Evolutionary conservation across 2,888 invertebrate genomes (phyloP).

Genomic region (Drosophila subquinaria): DNA sequence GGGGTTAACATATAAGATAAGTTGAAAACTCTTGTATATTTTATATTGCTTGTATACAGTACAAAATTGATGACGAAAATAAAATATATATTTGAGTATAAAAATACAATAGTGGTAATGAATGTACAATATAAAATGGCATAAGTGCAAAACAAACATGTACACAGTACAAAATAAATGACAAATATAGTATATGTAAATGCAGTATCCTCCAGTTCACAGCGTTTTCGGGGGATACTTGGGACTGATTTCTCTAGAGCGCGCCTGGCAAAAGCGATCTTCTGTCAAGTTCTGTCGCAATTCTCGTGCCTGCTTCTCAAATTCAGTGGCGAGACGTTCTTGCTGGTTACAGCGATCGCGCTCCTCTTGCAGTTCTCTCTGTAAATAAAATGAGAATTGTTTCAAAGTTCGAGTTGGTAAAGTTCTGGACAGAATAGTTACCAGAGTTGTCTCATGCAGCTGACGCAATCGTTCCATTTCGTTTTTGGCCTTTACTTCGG

Average conservation of each 20-base stretch:
- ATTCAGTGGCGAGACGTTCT: slow-evolving; percentile 80
- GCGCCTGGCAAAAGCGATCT: slow-evolving; percentile 83
- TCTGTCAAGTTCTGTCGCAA: slow-evolving; percentile 83
- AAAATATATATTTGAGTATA: slow-evolving; percentile 11
- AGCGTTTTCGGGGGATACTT: slow-evolving; percentile 56
- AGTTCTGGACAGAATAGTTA: slow-evolving; percentile 33
- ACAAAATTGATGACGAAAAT: background rate
- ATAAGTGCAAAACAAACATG: slow-evolving; percentile 16
- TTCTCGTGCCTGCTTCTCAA: slow-evolving; percentile 82
- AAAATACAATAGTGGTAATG: background rate
- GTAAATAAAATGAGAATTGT: slow-evolving; percentile 3
- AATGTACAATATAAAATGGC: background rate
- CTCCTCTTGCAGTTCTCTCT: slow-evolving; percentile 81
- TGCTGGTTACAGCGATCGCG: slow-evolving; percentile 75
- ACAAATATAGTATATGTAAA: background rate
- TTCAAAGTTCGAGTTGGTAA: background rate
- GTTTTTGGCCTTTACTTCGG: slow-evolving; percentile 74
- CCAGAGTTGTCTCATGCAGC: slow-evolving; percentile 78
- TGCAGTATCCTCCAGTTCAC: slow-evolving; percentile 13
- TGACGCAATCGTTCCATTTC: slow-evolving; percentile 80
- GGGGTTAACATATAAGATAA: background rate
- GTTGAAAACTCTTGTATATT: background rate
- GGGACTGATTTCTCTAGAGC: slow-evolving; percentile 72
- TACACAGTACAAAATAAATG: slow-evolving; percentile 21
- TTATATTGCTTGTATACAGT: background rate